phyloP scores from a whole-genome alignment of 2,113 vertebrate genomes.

The Protobothrops mucrosquamatus region DNA sequence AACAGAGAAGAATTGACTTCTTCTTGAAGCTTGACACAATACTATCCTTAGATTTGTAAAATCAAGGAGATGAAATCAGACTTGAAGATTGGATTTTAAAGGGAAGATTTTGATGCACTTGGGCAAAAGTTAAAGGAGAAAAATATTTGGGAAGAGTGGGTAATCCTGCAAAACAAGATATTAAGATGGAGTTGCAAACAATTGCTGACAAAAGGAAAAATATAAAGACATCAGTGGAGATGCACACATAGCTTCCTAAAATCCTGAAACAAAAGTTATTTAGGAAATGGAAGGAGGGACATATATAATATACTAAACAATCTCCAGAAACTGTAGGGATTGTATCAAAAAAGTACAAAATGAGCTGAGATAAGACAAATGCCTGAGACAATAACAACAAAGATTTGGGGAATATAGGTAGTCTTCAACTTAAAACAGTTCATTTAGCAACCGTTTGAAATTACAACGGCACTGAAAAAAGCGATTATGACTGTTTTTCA shows the following conservation, averaged over 20 bases:
- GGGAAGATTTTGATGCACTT: neutral
- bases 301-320: neutral
- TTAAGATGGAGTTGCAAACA: neutral
- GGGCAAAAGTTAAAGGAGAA: neutral
- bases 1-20: neutral
- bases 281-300: neutral
- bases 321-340: neutral
- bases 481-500: neutral
- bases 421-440: neutral
- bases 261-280: neutral
- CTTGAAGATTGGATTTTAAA: neutral
- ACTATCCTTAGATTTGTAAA: neutral
- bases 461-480: neutral
- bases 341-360: neutral
- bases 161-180: neutral
- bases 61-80: neutral
- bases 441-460: neutral
- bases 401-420: neutral
- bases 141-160: neutral
- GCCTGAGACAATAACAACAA: neutral
- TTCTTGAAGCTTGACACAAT: neutral
- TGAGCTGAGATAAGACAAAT: neutral
- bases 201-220: neutral
- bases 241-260: neutral
- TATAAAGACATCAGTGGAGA: neutral